These are phyloP conservation scores for Campoletis sonorensis DNA, from an alignment of 1,140 invertebrate genomes.

Conservation along the genomic window DNA sequence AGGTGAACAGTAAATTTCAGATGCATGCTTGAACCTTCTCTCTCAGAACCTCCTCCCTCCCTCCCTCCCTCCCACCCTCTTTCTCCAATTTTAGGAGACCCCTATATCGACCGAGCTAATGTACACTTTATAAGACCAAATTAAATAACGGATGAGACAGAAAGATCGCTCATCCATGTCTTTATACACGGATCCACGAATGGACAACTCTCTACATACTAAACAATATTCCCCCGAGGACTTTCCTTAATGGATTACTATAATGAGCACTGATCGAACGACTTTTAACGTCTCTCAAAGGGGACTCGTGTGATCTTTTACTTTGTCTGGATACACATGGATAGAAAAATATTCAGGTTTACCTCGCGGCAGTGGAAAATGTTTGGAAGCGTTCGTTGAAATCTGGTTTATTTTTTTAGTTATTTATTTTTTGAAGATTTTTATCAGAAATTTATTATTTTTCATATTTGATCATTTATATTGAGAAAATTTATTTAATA, in stretches of 20 bases:
- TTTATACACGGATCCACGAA: not conserved
- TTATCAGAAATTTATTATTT: too few relatives aligned
- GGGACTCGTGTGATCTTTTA: constrained; percentile 10
- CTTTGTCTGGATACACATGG: too few relatives aligned
- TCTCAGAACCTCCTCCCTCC: not conserved
- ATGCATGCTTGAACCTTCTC: constrained; percentile 8
- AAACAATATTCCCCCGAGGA: not conserved
- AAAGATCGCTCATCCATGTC: not conserved
- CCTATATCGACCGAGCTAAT: constrained; percentile 38
- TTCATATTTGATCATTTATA: too few relatives aligned
- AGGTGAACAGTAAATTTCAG: constrained; percentile 20
- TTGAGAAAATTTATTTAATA: too few relatives aligned
- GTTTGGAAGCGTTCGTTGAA: too few relatives aligned
- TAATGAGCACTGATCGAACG: constrained; percentile 42
- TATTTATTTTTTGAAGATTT: too few relatives aligned
- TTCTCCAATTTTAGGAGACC: not conserved
- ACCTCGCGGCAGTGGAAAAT: too few relatives aligned
- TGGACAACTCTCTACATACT: not conserved
- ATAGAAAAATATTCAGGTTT: not conserved
- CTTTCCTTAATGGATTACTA: constrained; percentile 33
- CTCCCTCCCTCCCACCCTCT: too few relatives aligned
- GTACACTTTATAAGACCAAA: constrained; percentile 27
- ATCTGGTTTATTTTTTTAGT: too few relatives aligned
- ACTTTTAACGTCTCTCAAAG: constrained; percentile 37
- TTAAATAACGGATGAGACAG: constrained; percentile 46